Evolutionary conservation across 2,888 invertebrate species (phyloP).

Genomic region (Monoplex corrugatus): DNA sequence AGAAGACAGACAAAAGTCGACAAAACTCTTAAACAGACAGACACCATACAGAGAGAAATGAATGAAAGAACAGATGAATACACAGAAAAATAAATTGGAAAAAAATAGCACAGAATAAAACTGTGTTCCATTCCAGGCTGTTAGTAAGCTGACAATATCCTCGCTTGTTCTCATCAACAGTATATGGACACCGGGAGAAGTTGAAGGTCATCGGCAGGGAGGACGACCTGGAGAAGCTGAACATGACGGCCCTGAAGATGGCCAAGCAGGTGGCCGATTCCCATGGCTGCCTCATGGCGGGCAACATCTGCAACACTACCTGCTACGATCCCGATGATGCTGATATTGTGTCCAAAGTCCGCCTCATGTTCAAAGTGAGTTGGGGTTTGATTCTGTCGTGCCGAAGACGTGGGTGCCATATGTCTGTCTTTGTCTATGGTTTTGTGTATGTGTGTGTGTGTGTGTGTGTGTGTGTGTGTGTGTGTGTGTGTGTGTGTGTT

Average conservation of each 20-base stretch:
- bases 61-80: too few relatives aligned
- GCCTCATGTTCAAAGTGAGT: conserved; percentile 66
- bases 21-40: too few relatives aligned
- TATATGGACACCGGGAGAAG: conserved; percentile 80
- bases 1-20: too few relatives aligned
- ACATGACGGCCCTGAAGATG: conserved; percentile 72
- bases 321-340: conserved; percentile 41
- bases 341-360: conserved; percentile 46
- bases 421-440: too few relatives aligned
- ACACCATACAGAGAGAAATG: too few relatives aligned
- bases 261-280: conserved; percentile 77
- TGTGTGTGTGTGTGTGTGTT: too few relatives aligned
- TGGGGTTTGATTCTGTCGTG: not conserved
- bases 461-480: too few relatives aligned
- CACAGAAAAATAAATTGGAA: too few relatives aligned
- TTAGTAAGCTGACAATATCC: too few relatives aligned
- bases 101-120: too few relatives aligned
- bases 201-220: conserved; percentile 74
- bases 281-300: conserved; percentile 78
- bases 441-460: too few relatives aligned
- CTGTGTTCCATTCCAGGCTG: too few relatives aligned
- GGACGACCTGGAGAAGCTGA: conserved; percentile 73
- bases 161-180: conserved; percentile 59
- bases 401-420: conserved; percentile 77
- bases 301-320: conserved; percentile 76